A percentile compares a stretch with the other conserved stretches of the same genome.
Evolutionary conservation across 2,888 invertebrate species (phyloP).

Genomic region (Sinhomidia bicolor): DNA sequence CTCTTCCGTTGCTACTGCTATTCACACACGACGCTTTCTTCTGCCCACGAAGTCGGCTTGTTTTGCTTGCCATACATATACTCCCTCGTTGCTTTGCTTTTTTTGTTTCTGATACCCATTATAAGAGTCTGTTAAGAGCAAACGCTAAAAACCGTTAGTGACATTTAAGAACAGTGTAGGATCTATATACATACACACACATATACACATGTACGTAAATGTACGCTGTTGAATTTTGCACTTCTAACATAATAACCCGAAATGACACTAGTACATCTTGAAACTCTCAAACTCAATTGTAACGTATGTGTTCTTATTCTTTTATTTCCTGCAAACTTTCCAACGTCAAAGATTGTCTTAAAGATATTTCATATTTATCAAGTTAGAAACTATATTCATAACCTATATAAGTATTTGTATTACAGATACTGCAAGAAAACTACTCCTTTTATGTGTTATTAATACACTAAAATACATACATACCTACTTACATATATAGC

Average conservation of each 20-base stretch:
- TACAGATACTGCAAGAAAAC: no score
- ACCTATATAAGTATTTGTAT: no score
- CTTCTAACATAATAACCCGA: not conserved
- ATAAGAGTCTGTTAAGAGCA: not conserved
- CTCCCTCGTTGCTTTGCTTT: not conserved
- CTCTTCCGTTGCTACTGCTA: not conserved
- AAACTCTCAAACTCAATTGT: not conserved
- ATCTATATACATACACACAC: not conserved
- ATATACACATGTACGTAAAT: no score
- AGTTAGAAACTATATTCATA: not conserved
- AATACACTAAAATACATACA: no score
- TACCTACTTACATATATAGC: no score
- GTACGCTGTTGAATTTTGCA: no score
- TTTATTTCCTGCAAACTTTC: no score
- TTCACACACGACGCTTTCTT: not conserved
- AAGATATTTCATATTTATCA: not conserved
- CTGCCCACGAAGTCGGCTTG: not conserved
- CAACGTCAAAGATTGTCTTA: no score
- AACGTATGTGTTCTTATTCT: no score
- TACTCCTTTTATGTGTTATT: no score
- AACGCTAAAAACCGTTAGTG: slow-evolving; percentile 11
- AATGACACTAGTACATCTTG: not conserved
- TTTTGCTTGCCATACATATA: not conserved
- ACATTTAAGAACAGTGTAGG: not conserved
- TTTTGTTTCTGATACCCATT: not conserved